phyloP scores from a whole-genome alignment of 2,797 vertebrate genomes.

The Danio aesculapii region DNA sequence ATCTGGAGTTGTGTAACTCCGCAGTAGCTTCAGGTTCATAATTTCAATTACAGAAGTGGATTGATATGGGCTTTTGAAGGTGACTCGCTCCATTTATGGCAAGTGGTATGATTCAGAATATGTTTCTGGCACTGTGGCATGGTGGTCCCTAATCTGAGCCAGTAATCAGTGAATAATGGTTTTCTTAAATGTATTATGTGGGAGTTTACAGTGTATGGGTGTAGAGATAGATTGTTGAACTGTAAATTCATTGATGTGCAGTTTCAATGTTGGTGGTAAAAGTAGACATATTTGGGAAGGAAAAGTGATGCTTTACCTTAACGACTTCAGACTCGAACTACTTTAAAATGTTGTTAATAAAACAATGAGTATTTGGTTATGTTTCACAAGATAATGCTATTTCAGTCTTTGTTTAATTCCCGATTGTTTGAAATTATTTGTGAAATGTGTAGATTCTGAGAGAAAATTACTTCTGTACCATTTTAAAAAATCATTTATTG shows the following conservation, averaged over 20 bases:
- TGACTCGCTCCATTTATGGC: constrained; percentile 31
- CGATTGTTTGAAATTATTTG: background rate
- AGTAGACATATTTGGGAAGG: constrained; percentile 44
- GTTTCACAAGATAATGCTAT: no score
- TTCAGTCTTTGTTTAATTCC: background rate
- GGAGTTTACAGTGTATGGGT: background rate
- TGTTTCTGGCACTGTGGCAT: constrained; percentile 11
- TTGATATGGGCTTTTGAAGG: constrained; percentile 33
- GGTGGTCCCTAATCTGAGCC: constrained; percentile 7
- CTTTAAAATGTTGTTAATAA: background rate
- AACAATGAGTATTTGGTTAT: background rate
- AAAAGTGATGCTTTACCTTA: constrained; percentile 2
- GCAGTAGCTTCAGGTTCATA: constrained; percentile 34
- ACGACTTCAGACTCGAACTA: background rate
- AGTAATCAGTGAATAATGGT: constrained; percentile 16
- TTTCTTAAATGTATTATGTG: background rate
- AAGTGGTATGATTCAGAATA: constrained; percentile 34
- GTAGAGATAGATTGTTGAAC: constrained; percentile 17
- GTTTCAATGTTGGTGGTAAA: constrained; percentile 5
- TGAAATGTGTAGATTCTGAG: no score
- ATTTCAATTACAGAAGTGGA: constrained; percentile 40
- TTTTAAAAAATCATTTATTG: no score
- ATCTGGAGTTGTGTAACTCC: constrained; percentile 38
- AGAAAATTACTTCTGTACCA: no score
- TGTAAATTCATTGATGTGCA: constrained; percentile 28